Base-by-base conservation (phyloP, 2,888 invertebrate species). In the Mythimna pallens region DNA sequence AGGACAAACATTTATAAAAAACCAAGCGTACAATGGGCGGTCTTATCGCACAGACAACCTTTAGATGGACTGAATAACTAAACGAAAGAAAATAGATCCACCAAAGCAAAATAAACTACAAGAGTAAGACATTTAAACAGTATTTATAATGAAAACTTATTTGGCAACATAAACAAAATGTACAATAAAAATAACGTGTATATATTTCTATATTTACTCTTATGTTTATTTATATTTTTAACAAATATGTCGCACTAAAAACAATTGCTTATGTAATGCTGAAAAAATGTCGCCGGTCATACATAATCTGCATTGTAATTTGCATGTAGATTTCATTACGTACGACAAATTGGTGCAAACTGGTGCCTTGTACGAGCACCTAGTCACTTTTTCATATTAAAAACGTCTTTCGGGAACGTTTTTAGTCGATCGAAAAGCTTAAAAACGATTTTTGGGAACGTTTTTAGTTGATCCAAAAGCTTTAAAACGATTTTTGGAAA, bases 161-260 rank as follows among this genome's bases (percentile, higher is more conserved):
- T 74, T 76, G 54, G 77, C 67, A 76, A 30, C n/a, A 43, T 17
- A 36, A 25, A 25, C 25, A 47, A 36, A 20, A n/a, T 59, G 12
- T 14, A 25, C 20, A 52, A 20, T n/a, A 71, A 71, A 69, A 6
- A 30, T 7, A 47, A n/a, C 4, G 36, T 52, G 2, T n/a, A 17
- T 40, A 58, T 50, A 50, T 52, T 58, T 52, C 34, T 43, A 7
- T 0, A 25, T 36, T 10, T 30, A 12, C 30, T 62, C n/a, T 54
- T 20, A 52, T 64, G 68, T 52, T 68, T 62, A 74, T 75, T 62
- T 66, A 74, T 76, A 66, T 66, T 40, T 58, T 57, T 3, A 17
- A 36, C 57, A 67, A 67, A 76, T 58, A 67, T 34, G 55, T 67
- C 47, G 50, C 25, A 36, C 20, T 36, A 6, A 55, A 74, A 66